Base-by-base conservation (phyloP, 2,113 vertebrate species). In the Plecturocebus donacophilus region DNA sequence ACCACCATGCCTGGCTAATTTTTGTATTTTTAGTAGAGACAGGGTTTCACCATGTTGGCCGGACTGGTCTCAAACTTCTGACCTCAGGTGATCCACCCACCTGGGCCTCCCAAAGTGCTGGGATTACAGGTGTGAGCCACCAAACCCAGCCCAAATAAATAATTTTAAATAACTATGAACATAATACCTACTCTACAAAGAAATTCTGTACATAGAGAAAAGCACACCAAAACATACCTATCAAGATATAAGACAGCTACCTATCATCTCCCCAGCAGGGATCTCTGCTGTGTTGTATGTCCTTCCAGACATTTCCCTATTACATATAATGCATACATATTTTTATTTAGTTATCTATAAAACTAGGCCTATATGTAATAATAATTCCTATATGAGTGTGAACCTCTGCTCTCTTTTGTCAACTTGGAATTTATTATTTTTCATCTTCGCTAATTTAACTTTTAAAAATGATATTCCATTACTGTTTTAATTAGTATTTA, bases 261-360 rank as follows among this genome's bases (percentile, higher is more conserved):
- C 40, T 75, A 16, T 14, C 81, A 21, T 45, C 35, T 87, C 35
- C 54, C 49, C 66, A 76, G 19, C 2, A 16, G 56, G 40, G 14
- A 82, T 73, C 7, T n/a, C 30, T 90, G 20, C 19, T 40, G 23
- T 40, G 6, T 21, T 52, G 7, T 42, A 8, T 14, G 14, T 27
- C 30, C 25, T 61, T 83, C 49, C 11, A 95, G 30, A 70, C 8
- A 64, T 77, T 87, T 80, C 49, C 73, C 35, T 71, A 56, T n/a
- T 27, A 90, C 38, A 61, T 52, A 70, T 25, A 79, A 79, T 61
- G 8, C 16, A 90, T 54, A 21, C 10, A 61, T 32, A 79, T 76
- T 76, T 45, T 70, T 86, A 68, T 91, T 90, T 45, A 25, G 82
- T 84, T 84, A 89, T 30, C 61, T 95, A 87, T 11, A 91, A 76